phyloP scores from a whole-genome alignment of 2,888 invertebrate species.

The Drosophila suboccidentalis region DNA sequence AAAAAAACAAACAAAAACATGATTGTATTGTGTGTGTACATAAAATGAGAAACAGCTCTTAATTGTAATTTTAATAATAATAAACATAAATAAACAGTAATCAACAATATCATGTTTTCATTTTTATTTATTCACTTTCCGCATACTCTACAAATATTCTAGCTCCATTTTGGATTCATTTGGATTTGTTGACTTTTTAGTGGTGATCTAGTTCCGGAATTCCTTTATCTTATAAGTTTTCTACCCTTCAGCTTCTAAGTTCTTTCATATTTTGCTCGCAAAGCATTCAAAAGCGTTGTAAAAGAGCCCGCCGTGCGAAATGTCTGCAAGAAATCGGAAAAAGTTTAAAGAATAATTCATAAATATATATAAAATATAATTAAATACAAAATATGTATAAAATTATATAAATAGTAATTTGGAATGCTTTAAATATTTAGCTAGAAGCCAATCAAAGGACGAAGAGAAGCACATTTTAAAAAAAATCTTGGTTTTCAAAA shows the following conservation, averaged over 20 bases:
- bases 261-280: slow-evolving; percentile 38
- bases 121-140: not conserved
- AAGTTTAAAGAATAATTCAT: no score
- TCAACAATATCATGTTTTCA: not conserved
- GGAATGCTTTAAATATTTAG: no score
- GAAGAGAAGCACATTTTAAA: no score
- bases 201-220: not conserved
- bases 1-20: slow-evolving; percentile 42
- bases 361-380: no score
- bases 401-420: no score
- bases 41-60: slow-evolving; percentile 63
- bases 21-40: slow-evolving; percentile 74
- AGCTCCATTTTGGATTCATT: not conserved
- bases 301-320: slow-evolving; percentile 61
- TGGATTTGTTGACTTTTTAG: not conserved
- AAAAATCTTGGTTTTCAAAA: no score
- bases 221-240: not conserved
- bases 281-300: slow-evolving; percentile 53
- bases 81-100: slow-evolving; percentile 40
- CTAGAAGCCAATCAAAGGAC: no score
- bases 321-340: slow-evolving; percentile 24
- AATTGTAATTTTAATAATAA: slow-evolving; percentile 67
- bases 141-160: not conserved
- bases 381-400: no score
- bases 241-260: not conserved